A percentile compares a stretch with the other conserved stretches of the same genome.
Evolutionary conservation across 2,113 vertebrate species (phyloP).

Genomic region (Toxotes chatareus): DNA sequence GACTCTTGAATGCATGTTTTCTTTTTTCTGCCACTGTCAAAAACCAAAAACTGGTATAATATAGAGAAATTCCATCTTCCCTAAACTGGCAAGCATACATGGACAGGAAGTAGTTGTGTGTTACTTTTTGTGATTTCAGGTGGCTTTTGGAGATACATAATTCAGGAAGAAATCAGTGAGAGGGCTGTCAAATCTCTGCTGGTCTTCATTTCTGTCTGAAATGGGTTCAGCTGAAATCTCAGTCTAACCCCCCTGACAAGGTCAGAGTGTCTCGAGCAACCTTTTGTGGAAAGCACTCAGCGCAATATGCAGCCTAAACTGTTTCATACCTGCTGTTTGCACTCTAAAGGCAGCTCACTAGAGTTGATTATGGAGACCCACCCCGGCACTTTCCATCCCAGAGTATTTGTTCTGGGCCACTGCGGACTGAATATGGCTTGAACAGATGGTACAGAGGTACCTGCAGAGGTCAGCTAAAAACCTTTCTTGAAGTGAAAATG

Average conservation of each 20-base stretch:
- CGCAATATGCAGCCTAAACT: constrained; percentile 73
- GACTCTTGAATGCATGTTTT: background rate
- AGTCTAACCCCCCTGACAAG: constrained; percentile 50
- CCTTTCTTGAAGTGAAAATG: constrained; percentile 25
- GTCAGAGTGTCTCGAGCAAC: constrained; percentile 65
- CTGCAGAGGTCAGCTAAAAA: constrained; percentile 39
- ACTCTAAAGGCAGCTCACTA: constrained; percentile 60
- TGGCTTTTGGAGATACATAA: constrained; percentile 21
- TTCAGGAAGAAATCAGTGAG: constrained; percentile 35
- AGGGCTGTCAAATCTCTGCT: constrained; percentile 29
- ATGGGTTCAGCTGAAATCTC: constrained; percentile 51
- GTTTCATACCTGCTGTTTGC: constrained; percentile 73
- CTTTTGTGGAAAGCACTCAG: constrained; percentile 71
- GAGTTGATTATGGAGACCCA: constrained; percentile 69
- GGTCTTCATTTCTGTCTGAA: constrained; percentile 28
- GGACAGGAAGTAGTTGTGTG: background rate
- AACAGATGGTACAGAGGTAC: constrained; percentile 63
- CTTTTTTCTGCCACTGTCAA: background rate
- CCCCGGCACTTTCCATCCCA: constrained; percentile 46
- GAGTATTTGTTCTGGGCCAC: constrained; percentile 70
- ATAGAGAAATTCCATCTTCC: background rate
- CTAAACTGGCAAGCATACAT: constrained; percentile 10
- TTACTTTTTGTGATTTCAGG: constrained; percentile 7
- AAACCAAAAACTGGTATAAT: background rate
- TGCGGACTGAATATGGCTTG: constrained; percentile 66